A percentile compares a stretch with the other conserved stretches of the same genome.
Conservation (phyloP, 2,797 vertebrate species). For the Coregonus ussuriensis region DNA sequence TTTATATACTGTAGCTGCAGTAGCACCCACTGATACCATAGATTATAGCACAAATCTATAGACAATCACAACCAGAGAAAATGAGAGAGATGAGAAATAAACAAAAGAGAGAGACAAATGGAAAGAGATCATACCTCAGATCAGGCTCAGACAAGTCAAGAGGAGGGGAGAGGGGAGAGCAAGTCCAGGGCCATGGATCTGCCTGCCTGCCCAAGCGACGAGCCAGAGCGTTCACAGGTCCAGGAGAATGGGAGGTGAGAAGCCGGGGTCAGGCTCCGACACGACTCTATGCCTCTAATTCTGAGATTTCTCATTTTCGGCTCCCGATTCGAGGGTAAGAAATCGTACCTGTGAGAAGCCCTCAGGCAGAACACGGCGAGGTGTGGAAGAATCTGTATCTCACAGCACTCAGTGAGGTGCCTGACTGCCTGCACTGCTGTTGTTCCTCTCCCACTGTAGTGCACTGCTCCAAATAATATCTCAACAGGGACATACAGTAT, state of each 20-base stretch:
- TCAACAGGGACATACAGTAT: not conserved
- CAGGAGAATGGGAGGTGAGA: conserved; percentile 74
- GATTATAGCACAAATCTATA: too few relatives aligned
- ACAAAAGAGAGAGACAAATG: not conserved
- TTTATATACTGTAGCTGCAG: not conserved
- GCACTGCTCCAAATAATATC: too few relatives aligned
- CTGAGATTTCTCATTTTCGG: conserved; percentile 83
- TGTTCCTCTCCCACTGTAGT: too few relatives aligned
- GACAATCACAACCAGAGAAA: not conserved
- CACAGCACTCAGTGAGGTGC: conserved; percentile 2
- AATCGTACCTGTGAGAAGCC: conserved; percentile 84
- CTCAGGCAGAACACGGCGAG: conserved; percentile 77
- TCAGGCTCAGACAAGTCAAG: not conserved
- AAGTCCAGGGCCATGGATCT: conserved; percentile 45
- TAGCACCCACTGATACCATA: not conserved
- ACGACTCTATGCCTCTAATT: conserved; percentile 78
- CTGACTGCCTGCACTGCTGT: not conserved
- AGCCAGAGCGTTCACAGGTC: conserved; percentile 65
- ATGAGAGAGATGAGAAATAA: not conserved
- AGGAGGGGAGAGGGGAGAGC: not conserved
- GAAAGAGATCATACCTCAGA: not conserved
- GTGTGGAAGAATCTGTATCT: conserved; percentile 77
- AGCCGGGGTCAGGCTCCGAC: conserved; percentile 78
- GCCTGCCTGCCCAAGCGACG: conserved; percentile 14
- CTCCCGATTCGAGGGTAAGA: conserved; percentile 72